These are phyloP conservation scores for Macrophya annulata DNA, from an alignment of 2,888 invertebrate genomes.

Conservation along the genomic window DNA sequence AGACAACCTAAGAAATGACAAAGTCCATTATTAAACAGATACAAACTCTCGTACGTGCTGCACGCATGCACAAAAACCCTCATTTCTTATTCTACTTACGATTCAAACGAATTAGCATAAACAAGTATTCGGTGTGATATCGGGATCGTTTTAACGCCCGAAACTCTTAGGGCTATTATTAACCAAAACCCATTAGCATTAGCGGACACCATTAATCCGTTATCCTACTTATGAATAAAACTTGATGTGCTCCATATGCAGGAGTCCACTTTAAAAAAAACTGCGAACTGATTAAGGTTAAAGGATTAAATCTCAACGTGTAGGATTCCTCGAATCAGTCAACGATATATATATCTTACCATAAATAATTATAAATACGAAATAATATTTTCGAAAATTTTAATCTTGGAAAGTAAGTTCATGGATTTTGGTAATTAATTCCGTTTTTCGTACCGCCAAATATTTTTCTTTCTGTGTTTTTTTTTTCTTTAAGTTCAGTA, in stretches of 20 bases:
- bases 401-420: not conserved
- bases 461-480: not conserved
- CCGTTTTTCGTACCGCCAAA: not conserved
- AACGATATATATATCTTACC: not conserved
- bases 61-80: conserved; percentile 1
- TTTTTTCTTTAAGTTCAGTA: not conserved
- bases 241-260: conserved; percentile 34
- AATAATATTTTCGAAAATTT: not conserved
- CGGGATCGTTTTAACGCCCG: conserved; percentile 30
- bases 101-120: conserved; percentile 40
- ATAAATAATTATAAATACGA: not conserved
- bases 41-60: not conserved
- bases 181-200: conserved; percentile 48
- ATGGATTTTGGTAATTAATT: not conserved
- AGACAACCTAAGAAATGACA: conserved; percentile 16
- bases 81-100: conserved; percentile 34
- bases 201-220: conserved; percentile 45
- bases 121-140: conserved; percentile 35
- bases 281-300: not conserved
- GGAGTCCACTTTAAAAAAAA: not conserved
- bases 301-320: not conserved
- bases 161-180: conserved; percentile 23
- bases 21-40: conserved; percentile 31
- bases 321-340: not conserved
- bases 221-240: conserved; percentile 34